Base-by-base conservation (phyloP, 2,797 vertebrate species). In the Trachurus trachurus region DNA sequence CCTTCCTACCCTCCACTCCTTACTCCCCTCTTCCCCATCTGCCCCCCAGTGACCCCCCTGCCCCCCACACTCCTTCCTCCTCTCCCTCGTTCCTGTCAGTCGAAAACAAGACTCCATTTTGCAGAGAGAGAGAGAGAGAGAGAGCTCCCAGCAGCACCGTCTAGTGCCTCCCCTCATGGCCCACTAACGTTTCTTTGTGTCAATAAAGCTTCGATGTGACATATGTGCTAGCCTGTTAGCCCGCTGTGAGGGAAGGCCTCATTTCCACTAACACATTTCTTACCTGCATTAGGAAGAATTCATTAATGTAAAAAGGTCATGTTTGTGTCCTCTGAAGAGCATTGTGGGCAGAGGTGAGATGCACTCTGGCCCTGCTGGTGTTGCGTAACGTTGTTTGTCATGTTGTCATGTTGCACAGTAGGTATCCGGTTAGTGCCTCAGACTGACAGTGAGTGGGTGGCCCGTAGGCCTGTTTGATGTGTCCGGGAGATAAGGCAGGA, bases 21-120 rank as follows among this genome's bases (percentile, higher is more conserved):
- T n/a, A 45, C 37, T 53, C 22, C n/a, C 47, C 45, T 69, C 57
- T 80, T 70, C 61, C 58, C 68, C 68, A 67, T 77, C 68, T 82
- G 78, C 74, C 77, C 78, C 78, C 50, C 21, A 7, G 61, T 85
- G 73, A 83, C 71, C 77, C 73, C 4, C 50, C 31, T 34, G 16
- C 9, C 26, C 12, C 6, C 44, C 44, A 8, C 6, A 11, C 62
- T 60, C 21, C 37, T 16, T 47, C 22, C 10, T 54, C 49, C 15
- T 13, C 37, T 34, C n/a, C 22, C 50, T 31, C 65, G 13, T 68
- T 79, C 65, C 81, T 84, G 87, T 87, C 85, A 76, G 79, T 89
- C 37, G 61, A 90, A 89, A 88, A 87, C 82, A 88, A 87, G 88
- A 87, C 87, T 90, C 85, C 85, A 92, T 91, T 93, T 94, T 92